These are phyloP conservation scores for Chromoteleia sp. DNA, from an alignment of 2,888 invertebrate species.

Conservation along the genomic window DNA sequence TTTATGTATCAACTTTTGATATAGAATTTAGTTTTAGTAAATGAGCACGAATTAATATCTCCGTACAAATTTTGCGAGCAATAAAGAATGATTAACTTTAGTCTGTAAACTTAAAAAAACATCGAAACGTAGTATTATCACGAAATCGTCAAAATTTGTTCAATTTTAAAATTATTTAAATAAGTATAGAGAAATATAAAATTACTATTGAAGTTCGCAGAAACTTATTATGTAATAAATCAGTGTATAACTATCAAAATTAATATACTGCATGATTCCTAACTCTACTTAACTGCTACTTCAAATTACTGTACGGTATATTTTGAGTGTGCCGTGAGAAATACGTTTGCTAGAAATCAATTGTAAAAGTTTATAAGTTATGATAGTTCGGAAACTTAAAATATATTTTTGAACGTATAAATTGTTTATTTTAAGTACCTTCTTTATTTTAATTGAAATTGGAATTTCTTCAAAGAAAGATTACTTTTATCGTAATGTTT, in stretches of 20 bases:
- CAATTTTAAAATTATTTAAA: constrained; percentile 64
- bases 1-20: too few species aligned
- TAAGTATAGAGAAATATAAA: constrained; percentile 47
- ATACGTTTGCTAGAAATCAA: constrained; percentile 14
- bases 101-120: constrained; percentile 38
- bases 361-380: background rate
- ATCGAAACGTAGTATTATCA: constrained; percentile 22
- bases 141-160: constrained; percentile 44
- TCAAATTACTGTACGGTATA: constrained; percentile 52
- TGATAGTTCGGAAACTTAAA: too few species aligned
- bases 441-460: too few species aligned
- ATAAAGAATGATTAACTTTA: constrained; percentile 40
- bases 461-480: too few species aligned
- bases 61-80: constrained; percentile 7
- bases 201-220: constrained; percentile 55
- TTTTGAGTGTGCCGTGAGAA: constrained; percentile 53
- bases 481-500: too few species aligned
- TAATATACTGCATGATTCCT: constrained; percentile 62
- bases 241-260: constrained; percentile 60
- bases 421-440: too few species aligned
- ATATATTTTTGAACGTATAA: too few species aligned
- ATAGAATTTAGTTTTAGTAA: background rate
- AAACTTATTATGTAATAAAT: constrained; percentile 66
- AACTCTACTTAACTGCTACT: constrained; percentile 53
- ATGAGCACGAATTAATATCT: constrained; percentile 6